These are phyloP conservation scores for Ectemnius lituratus DNA, from an alignment of 2,888 invertebrate species.

Conservation along the genomic window DNA sequence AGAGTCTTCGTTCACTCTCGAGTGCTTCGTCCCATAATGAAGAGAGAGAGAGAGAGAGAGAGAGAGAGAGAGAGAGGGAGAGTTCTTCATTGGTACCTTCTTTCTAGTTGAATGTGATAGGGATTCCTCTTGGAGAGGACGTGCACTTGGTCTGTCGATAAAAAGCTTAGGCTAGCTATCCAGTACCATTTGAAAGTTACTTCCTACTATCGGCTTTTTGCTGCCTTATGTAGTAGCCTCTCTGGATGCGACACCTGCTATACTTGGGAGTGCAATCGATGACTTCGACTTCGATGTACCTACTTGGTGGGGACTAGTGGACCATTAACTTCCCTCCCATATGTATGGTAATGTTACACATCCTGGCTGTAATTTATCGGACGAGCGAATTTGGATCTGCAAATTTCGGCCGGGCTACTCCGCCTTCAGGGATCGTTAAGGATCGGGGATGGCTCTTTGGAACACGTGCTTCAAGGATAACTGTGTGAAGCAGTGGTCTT, in stretches of 20 bases:
- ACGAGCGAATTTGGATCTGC: neutral
- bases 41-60: neutral
- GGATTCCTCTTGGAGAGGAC: conserved; percentile 51
- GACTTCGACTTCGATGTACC: conserved; percentile 46
- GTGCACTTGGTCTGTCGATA: conserved; percentile 51
- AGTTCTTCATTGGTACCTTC: neutral
- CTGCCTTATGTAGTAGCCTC: conserved; percentile 2
- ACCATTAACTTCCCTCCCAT: conserved; percentile 21
- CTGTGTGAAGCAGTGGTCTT: neutral
- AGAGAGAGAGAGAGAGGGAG: neutral
- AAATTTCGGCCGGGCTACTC: conserved; percentile 2
- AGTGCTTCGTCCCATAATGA: neutral
- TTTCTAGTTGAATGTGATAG: conserved; percentile 17
- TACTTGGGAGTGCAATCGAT: conserved; percentile 39
- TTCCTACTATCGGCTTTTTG: conserved; percentile 30
- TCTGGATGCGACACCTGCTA: conserved; percentile 50
- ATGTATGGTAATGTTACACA: conserved; percentile 52
- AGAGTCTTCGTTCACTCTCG: neutral
- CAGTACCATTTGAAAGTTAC: conserved; percentile 35
- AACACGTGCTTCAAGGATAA: neutral
- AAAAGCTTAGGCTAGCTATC: conserved; percentile 41
- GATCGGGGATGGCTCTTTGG: neutral
- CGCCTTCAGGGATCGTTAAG: neutral
- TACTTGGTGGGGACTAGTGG: conserved; percentile 21
- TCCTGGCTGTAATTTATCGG: conserved; percentile 20